Evolutionary conservation across 2,113 vertebrate genomes (phyloP).

Genomic region (Cnemophilus loriae): DNA sequence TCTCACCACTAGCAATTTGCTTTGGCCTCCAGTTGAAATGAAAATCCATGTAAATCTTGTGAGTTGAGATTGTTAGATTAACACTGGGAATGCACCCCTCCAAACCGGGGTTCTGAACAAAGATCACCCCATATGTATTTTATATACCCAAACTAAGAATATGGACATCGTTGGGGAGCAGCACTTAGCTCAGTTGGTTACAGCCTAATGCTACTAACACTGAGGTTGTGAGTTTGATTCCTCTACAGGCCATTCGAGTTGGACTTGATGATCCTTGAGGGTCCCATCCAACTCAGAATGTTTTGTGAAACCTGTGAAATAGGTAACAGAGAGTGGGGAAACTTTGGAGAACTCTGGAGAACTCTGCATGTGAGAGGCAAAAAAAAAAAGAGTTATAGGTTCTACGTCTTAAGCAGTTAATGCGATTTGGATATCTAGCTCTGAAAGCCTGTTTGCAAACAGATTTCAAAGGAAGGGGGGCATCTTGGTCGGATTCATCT

Average conservation of each 20-base stretch:
- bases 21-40: background rate
- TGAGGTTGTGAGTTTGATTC: background rate
- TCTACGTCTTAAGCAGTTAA: background rate
- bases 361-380: background rate
- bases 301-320: background rate
- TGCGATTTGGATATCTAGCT: background rate
- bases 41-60: background rate
- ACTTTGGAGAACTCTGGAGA: background rate
- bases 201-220: background rate
- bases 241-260: rapidly evolving
- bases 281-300: background rate
- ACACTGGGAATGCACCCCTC: background rate
- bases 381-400: rapidly evolving
- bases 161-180: background rate
- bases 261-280: background rate
- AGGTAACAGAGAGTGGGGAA: background rate
- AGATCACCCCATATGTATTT: background rate
- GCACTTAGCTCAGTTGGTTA: background rate
- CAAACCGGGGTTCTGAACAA: background rate
- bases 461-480: background rate
- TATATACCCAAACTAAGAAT: background rate
- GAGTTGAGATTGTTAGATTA: background rate
- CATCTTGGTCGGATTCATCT: background rate
- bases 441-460: background rate
- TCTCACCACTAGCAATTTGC: background rate